Percentiles rank a stretch among this genome's conserved stretches.
Conservation (phyloP, 2,797 vertebrate genomes). For the Sebastes ruberrimus region DNA sequence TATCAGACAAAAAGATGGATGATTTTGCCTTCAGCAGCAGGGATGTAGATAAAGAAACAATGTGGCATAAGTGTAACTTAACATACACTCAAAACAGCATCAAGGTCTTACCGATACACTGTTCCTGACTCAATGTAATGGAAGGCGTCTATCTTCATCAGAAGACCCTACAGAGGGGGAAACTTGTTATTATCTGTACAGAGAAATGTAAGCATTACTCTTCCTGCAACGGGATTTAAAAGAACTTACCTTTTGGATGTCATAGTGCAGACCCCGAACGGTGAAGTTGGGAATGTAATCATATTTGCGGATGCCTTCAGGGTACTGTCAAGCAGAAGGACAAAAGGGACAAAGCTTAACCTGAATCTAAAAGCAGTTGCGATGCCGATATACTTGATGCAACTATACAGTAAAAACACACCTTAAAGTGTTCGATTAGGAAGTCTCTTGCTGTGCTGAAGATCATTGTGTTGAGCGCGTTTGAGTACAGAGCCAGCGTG, state of each 20-base stretch:
- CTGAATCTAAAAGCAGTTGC: background rate
- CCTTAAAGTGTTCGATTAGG: conserved; percentile 87
- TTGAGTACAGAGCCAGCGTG: conserved; percentile 87
- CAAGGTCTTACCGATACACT: conserved; percentile 82
- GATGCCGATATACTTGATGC: fast-evolving
- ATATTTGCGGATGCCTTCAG: conserved; percentile 82
- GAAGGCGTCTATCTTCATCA: conserved; percentile 91
- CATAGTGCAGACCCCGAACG: conserved; percentile 87
- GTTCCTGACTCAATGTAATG: conserved; percentile 89
- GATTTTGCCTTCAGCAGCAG: background rate
- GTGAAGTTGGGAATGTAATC: conserved; percentile 88
- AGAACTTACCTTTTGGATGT: conserved; percentile 87
- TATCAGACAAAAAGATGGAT: background rate
- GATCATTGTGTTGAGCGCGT: conserved; percentile 83
- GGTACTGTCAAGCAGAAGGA: conserved; percentile 79
- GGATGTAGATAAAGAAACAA: background rate
- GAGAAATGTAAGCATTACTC: background rate
- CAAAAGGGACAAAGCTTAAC: background rate
- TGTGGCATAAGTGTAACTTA: background rate
- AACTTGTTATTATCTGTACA: background rate
- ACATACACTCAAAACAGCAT: background rate
- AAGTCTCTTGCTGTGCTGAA: conserved; percentile 84
- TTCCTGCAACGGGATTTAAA: background rate
- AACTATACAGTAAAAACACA: conserved; percentile 37
- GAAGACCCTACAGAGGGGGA: conserved; percentile 76